These are phyloP conservation scores for Anser cygnoides DNA, from an alignment of 2,113 vertebrate species.

Conservation along the genomic window DNA sequence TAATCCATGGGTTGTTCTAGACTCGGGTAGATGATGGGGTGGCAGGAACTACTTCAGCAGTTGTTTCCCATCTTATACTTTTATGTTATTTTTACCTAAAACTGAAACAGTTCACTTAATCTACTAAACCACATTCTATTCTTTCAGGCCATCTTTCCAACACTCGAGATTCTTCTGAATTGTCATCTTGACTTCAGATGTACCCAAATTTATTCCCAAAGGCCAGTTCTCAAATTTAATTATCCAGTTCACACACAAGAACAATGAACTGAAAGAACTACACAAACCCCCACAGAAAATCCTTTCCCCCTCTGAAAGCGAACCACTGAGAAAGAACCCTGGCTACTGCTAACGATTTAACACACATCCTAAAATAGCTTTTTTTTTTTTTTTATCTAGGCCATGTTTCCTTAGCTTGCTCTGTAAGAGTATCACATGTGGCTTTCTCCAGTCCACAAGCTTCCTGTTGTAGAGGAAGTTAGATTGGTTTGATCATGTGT, in stretches of 20 bases:
- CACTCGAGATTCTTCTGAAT: not conserved
- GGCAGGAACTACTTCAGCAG: not conserved
- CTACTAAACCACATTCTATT: not conserved
- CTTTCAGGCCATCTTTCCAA: not conserved
- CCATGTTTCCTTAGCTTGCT: slow-evolving; percentile 13
- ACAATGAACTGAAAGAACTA: not conserved
- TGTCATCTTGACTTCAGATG: not conserved
- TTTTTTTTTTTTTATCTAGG: not conserved
- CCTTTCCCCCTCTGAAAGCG: not conserved
- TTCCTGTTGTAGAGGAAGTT: slow-evolving; percentile 4
- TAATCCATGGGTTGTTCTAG: not conserved
- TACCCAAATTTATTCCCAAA: not conserved
- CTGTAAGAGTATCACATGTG: not conserved
- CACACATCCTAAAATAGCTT: not conserved
- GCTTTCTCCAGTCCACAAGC: slow-evolving; percentile 11
- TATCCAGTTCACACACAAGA: not conserved
- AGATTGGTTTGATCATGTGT: not conserved
- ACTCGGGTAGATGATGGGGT: not conserved
- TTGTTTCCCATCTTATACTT: not conserved
- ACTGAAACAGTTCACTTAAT: not conserved
- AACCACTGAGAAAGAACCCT: not conserved
- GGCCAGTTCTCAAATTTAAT: not conserved
- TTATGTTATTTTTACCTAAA: not conserved
- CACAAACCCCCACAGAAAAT: not conserved
- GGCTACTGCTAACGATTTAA: not conserved